Evolutionary conservation across 2,797 vertebrate species (phyloP), one percentile per base, ranked within the genome.

Genomic region (Mormyrus hasselquistii): DNA sequence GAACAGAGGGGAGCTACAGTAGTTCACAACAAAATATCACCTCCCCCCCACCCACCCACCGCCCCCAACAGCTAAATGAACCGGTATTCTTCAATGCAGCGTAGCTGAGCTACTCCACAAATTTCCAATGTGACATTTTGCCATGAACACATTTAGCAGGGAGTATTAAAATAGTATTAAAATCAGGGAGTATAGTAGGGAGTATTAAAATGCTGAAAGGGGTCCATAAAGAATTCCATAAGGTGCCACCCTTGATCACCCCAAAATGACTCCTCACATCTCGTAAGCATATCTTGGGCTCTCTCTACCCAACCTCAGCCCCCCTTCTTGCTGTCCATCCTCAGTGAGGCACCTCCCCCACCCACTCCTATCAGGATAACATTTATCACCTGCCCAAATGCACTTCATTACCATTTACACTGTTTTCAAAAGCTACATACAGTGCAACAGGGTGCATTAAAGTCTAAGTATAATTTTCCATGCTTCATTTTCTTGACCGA

Each of bases 1-100:
- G 6, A 86, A 8, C 25, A 55, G 29, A 49, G 47, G 47, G 85
- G 85, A 86, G 85, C 22, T 86, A 55, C 85, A 86, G 85, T 86
- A 84, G 79, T 50, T 55, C 85, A 57, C 4, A 16, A 38, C 22
- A 52, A 25, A 10, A 59, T 59, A 59, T 0, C 19, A 3, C 34
- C 16, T 2, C 25, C 79, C 85, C 47, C 38, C 76, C 41, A 69
- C 25, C 25, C 25, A 29, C 25, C 25, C 25, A 29, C 25, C 25
- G 25, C 10, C 1, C 25, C 47, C n/a, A 52, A 86, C 85, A 55
- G 79, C 41, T 84, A 83, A 83, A 83, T 83, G n/a, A 47, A 22
- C 47, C 3, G 5, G 47, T 84, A 22, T 3, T 47, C 41, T 84
- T 84, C 41, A 84, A 76, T 25, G 44, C 34, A 38, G 41, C 7